phyloP scores from a whole-genome alignment of 92 coral and sea anemone genomes.

The Parazoanthus darwini region DNA sequence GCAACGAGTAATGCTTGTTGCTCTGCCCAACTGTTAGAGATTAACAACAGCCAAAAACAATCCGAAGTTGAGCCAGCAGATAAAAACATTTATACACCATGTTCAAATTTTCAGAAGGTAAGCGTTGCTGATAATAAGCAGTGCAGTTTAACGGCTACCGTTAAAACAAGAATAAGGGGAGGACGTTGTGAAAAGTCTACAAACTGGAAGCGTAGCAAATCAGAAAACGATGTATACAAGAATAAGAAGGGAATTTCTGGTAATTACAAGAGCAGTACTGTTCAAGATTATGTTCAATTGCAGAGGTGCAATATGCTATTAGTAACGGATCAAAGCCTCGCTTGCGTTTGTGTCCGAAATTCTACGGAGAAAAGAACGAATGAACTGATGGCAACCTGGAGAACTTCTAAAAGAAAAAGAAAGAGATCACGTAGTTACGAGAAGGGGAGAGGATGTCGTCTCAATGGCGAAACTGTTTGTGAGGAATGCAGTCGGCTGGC shows the following conservation, averaged over 20 bases:
- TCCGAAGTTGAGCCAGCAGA: background rate
- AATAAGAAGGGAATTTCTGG: background rate
- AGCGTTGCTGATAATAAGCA: background rate
- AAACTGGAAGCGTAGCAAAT: constrained; percentile 8
- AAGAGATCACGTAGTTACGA: background rate
- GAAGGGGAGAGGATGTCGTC: background rate
- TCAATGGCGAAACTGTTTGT: background rate
- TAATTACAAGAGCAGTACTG: background rate
- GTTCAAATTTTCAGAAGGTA: background rate
- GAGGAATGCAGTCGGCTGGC: background rate
- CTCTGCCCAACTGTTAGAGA: background rate
- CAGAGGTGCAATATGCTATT: background rate
- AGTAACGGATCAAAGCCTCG: background rate
- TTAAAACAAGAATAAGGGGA: background rate
- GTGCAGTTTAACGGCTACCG: background rate
- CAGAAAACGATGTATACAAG: background rate
- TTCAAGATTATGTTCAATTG: background rate
- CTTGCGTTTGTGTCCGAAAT: background rate
- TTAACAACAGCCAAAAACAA: background rate
- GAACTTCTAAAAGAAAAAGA: background rate
- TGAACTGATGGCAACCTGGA: background rate
- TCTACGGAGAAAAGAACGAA: background rate
- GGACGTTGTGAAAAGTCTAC: background rate
- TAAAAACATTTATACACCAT: background rate
- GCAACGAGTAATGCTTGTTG: background rate